A percentile compares a stretch with the other conserved stretches of the same genome.
These are phyloP conservation scores for Rhaphigaster nebulosa DNA, from an alignment of 2,888 invertebrate genomes.

Conservation along the genomic window DNA sequence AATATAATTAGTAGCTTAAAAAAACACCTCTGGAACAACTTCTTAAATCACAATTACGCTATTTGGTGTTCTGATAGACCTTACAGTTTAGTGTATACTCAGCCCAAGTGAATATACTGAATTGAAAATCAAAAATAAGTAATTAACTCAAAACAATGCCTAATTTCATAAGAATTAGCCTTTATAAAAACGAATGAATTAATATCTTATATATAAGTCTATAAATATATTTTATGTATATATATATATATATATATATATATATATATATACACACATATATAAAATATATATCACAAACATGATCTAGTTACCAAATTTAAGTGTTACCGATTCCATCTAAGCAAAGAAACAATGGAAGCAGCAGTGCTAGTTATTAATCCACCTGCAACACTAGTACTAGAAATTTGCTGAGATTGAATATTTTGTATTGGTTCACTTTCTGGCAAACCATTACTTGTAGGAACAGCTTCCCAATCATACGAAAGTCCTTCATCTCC, in stretches of 20 bases:
- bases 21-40: not conserved
- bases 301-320: not conserved
- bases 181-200: not conserved
- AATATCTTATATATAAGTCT: not conserved
- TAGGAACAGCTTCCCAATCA: conserved; percentile 80
- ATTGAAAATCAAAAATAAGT: not conserved
- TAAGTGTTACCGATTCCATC: conserved; percentile 55
- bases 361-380: conserved; percentile 87
- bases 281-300: conserved; percentile 48
- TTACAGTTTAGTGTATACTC: conserved; percentile 35
- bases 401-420: conserved; percentile 62
- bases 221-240: too few species aligned
- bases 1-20: conserved; percentile 12
- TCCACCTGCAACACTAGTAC: conserved; percentile 77
- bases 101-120: not conserved
- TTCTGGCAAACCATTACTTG: conserved; percentile 63
- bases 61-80: conserved; percentile 52
- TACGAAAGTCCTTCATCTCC: conserved; percentile 77
- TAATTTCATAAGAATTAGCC: not conserved
- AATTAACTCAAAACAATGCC: not conserved
- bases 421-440: conserved; percentile 66
- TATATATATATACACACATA: too few species aligned
- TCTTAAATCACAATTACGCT: conserved; percentile 9
- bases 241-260: too few species aligned
- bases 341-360: conserved; percentile 77